These are phyloP conservation scores for Drosophila mercatorum DNA, from an alignment of 2,888 invertebrate species.

Conservation along the genomic window DNA sequence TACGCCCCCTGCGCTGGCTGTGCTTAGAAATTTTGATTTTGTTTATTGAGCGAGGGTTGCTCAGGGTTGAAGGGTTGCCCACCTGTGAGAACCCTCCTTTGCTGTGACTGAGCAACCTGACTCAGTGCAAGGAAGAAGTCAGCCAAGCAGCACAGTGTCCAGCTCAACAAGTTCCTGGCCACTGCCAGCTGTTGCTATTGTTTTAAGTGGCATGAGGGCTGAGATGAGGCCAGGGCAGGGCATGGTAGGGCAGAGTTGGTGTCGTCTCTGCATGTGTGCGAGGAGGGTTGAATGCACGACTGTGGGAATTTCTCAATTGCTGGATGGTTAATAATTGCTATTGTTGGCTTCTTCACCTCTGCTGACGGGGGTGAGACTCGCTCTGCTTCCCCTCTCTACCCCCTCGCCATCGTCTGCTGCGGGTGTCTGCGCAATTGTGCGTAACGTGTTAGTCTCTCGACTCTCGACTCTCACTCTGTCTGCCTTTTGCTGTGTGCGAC, in stretches of 20 bases:
- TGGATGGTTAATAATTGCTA: conserved; percentile 79
- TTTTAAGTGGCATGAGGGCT: conserved; percentile 31
- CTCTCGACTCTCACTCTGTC: conserved; percentile 17
- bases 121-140: conserved; percentile 44
- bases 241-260: not conserved
- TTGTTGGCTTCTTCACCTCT: conserved; percentile 77
- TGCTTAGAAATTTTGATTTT: conserved; percentile 68
- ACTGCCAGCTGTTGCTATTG: conserved; percentile 63
- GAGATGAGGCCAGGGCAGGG: not conserved
- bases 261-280: conserved; percentile 29
- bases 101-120: not conserved
- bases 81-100: not conserved
- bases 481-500: conserved; percentile 32
- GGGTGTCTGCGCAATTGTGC: conserved; percentile 70
- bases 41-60: conserved; percentile 39
- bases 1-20: conserved; percentile 44
- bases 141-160: conserved; percentile 64
- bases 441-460: conserved; percentile 52
- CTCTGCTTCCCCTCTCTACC: too few species aligned
- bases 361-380: not conserved
- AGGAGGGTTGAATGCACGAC: conserved; percentile 63
- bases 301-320: conserved; percentile 82
- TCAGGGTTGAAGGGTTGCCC: conserved; percentile 8
- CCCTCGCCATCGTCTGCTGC: not conserved
- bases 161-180: conserved; percentile 73